phyloP scores from a whole-genome alignment of 2,888 invertebrate genomes.

The Invenusta paracnida region DNA sequence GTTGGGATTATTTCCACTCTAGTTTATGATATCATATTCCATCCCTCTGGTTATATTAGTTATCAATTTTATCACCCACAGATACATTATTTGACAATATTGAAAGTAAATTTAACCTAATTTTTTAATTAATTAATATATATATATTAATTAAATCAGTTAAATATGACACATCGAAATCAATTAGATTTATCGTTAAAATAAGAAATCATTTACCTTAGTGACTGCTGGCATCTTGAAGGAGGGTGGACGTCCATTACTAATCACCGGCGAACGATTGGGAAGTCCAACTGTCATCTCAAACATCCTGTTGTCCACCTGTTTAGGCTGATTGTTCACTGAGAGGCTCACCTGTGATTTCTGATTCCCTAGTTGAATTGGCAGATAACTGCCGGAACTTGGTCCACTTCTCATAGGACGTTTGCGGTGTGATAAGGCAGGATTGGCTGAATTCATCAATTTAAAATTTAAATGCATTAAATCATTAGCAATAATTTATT shows the following conservation, averaged over 20 bases:
- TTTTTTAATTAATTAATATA: too few species aligned
- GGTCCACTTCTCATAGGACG: not conserved
- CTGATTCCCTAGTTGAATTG: not conserved
- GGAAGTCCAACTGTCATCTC: conserved; percentile 4
- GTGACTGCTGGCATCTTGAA: not conserved
- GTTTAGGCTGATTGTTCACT: not conserved
- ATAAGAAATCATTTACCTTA: not conserved
- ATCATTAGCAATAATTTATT: too few species aligned
- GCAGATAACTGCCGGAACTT: not conserved
- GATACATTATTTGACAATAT: too few species aligned
- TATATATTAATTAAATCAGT: too few species aligned
- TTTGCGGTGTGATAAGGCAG: not conserved
- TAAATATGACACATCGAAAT: too few species aligned
- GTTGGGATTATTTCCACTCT: too few species aligned
- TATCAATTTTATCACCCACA: too few species aligned
- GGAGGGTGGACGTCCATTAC: not conserved
- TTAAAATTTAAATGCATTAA: not conserved
- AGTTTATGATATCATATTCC: too few species aligned
- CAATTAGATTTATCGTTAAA: too few species aligned
- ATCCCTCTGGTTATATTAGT: too few species aligned
- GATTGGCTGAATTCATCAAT: not conserved
- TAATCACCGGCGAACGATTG: not conserved
- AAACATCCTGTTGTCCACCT: not conserved
- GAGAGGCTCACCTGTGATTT: not conserved
- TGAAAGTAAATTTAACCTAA: too few species aligned